Conservation (phyloP, 1,140 invertebrate species). For the Panonychus citri region DNA sequence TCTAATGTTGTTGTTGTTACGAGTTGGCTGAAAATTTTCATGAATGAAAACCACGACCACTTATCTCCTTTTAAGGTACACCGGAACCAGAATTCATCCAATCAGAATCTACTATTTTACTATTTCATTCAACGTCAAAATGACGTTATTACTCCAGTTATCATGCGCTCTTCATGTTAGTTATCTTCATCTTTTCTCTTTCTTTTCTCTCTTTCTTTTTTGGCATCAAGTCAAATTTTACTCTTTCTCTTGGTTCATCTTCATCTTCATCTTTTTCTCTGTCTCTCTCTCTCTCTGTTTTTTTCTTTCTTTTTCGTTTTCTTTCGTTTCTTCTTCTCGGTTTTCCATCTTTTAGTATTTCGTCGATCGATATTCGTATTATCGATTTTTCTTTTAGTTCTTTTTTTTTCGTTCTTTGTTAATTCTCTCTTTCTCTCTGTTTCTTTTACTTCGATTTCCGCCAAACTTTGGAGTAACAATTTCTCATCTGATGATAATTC, state of each 20-base stretch:
- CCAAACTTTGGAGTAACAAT: no score
- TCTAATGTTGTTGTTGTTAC: not conserved
- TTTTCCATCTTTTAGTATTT: no score
- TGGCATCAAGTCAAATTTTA: not conserved
- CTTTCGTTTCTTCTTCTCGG: not conserved
- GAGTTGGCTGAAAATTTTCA: not conserved
- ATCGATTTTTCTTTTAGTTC: no score
- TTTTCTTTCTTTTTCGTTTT: not conserved
- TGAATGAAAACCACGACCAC: not conserved
- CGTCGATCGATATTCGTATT: no score
- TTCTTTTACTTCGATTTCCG: no score
- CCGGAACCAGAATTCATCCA: not conserved
- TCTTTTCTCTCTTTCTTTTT: not conserved
- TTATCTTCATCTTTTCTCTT: not conserved
- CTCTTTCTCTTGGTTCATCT: not conserved
- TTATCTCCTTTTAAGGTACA: not conserved
- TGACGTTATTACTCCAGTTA: not conserved
- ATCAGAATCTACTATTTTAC: not conserved
- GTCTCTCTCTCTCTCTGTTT: not conserved
- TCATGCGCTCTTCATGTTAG: not conserved
- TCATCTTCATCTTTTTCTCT: not conserved
- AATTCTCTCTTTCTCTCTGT: no score
- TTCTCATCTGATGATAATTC: no score
- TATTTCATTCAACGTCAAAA: constrained; percentile 4
- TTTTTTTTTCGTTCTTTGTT: no score